Evolutionary conservation across 37 sponge, comb jelly and placozoan species (phyloP), one percentile per base, ranked within the genome.

Genomic region (Agelas oroides): DNA sequence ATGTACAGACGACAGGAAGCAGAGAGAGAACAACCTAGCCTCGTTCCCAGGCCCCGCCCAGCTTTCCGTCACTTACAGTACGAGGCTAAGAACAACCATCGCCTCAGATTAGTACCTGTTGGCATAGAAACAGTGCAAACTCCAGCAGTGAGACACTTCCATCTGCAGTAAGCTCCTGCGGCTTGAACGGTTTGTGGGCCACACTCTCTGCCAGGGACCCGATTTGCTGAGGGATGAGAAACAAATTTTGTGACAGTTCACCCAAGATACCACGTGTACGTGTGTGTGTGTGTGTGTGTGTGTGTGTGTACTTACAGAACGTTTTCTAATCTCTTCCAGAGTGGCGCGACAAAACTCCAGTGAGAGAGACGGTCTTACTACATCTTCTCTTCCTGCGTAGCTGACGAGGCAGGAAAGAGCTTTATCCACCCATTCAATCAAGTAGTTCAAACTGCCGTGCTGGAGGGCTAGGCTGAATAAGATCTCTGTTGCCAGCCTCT

Each of bases 401-500:
- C 55, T 20, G 6, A 53, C 65, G 19, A 86, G 73, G 1, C 70
- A 61, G 13, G 55, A 2, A 1, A 88, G 60, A 59, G 70, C 67
- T 59, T 74, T 79, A 19, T 70, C 65, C 30, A 89, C 76, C 90
- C 94, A 93, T n/a, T 71, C 75, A 30, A 93, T 69, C 46, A 93
- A 63, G 14, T 64, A 23, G 52, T 31, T 46, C 1, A 94, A 85
- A 30, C 66, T 67, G 20, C 95, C 95, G 1, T 87, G 46, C 78
- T 88, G 91, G 38, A 94, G 58, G 28, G 77, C 76, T 13, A 94
- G 58, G 38, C 78, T 71, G 14, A 94, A 36, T 65, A 80, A 52
- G 27, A 91, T 83, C 76, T 94, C 91, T 0, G 56, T 28, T 23
- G 95, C 95, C 25, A 94, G 79, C 80, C 78, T 71, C 73, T 83